phyloP scores from a whole-genome alignment of 2,888 invertebrate genomes.

The Ferdinandea cuprea region DNA sequence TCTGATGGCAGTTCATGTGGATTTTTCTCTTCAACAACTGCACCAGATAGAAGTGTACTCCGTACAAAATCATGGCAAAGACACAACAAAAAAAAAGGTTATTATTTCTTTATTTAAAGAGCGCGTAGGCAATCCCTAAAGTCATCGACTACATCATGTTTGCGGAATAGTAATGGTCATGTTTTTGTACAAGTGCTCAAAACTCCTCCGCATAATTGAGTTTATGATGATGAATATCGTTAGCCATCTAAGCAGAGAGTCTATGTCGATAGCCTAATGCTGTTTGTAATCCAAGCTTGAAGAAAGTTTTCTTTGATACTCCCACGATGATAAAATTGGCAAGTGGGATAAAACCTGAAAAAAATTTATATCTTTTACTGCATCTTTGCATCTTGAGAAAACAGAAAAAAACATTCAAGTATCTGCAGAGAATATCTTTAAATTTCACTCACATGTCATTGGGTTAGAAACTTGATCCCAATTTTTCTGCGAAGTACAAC shows the following conservation, averaged over 20 bases:
- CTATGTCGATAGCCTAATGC: slow-evolving; percentile 22
- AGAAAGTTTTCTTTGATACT: slow-evolving; percentile 57
- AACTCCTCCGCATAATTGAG: slow-evolving; percentile 66
- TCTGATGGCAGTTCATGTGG: slow-evolving; percentile 36
- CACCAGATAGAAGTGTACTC: slow-evolving; percentile 46
- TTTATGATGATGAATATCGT: slow-evolving; percentile 59
- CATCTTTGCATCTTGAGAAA: slow-evolving; percentile 35
- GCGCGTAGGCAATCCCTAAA: slow-evolving; percentile 49
- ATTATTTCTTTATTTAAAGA: slow-evolving; percentile 4
- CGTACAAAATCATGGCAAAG: slow-evolving; percentile 42
- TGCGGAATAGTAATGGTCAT: slow-evolving; percentile 67
- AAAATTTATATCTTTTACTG: slow-evolving; percentile 7
- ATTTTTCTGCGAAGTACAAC: neutral
- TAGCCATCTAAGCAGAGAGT: slow-evolving; percentile 39
- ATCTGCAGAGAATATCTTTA: slow-evolving; percentile 33
- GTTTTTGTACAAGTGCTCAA: slow-evolving; percentile 44
- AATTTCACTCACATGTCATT: slow-evolving; percentile 18
- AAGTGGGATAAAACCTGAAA: slow-evolving; percentile 14
- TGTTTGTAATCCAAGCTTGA: slow-evolving; percentile 25
- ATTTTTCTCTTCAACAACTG: slow-evolving; percentile 13
- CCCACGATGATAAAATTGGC: slow-evolving; percentile 45
- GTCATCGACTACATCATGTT: slow-evolving; percentile 41
- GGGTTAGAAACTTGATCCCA: slow-evolving; percentile 35
- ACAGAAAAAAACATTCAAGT: slow-evolving; percentile 19
- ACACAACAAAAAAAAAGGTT: neutral